Conservation (phyloP, 2,888 invertebrate species). For the Lypha dubia region DNA sequence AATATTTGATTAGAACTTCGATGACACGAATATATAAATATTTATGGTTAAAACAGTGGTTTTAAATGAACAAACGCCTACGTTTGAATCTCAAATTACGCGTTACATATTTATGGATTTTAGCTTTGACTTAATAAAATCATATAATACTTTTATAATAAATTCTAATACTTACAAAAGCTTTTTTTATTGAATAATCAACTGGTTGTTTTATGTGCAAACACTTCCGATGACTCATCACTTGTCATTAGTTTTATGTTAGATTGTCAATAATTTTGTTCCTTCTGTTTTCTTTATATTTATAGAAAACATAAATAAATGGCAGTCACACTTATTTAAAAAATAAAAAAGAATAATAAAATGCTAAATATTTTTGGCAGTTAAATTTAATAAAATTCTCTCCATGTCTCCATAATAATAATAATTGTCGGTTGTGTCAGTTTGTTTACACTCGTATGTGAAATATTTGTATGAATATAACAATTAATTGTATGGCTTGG, state of each 20-base stretch:
- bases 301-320: slow-evolving; percentile 46
- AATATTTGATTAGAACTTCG: slow-evolving; percentile 2
- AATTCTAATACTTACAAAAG: too few species aligned
- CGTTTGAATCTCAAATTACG: too few species aligned
- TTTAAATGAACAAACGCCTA: not conserved
- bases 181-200: not conserved
- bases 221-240: slow-evolving; percentile 42
- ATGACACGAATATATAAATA: slow-evolving; percentile 1
- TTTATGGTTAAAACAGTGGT: not conserved
- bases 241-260: slow-evolving; percentile 22
- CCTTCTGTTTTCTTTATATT: not conserved
- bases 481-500: not conserved
- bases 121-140: too few species aligned
- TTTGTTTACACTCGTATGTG: not conserved
- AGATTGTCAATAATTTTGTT: not conserved
- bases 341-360: slow-evolving; percentile 25
- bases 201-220: not conserved
- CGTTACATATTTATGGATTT: too few species aligned
- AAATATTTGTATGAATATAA: not conserved
- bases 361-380: not conserved
- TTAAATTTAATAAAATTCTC: slow-evolving; percentile 37
- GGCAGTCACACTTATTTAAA: slow-evolving; percentile 54
- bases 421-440: slow-evolving; percentile 11
- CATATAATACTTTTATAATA: too few species aligned
- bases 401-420: slow-evolving; percentile 33